Conservation (phyloP, 2,797 vertebrate genomes). For the Lepus oiostolus region DNA sequence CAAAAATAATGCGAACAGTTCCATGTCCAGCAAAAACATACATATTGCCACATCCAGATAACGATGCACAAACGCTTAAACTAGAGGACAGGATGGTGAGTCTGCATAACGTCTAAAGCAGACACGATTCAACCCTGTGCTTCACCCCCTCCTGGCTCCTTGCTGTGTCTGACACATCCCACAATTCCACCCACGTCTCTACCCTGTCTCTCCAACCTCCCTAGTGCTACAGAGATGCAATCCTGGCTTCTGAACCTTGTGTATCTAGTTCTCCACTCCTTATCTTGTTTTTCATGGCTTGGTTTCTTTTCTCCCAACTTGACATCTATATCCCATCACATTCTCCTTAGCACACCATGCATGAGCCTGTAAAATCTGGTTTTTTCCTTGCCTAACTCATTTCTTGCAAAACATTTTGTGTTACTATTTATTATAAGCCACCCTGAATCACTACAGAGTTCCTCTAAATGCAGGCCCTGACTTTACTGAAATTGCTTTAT, state of each 20-base stretch:
- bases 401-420: not conserved
- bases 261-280: not conserved
- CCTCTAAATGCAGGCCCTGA: not conserved
- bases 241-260: not conserved
- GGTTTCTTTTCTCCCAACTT: not conserved
- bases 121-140: not conserved
- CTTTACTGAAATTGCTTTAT: not conserved
- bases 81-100: not conserved
- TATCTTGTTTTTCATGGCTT: not conserved
- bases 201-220: not conserved
- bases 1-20: not conserved
- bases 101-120: not conserved
- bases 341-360: not conserved
- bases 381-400: not conserved
- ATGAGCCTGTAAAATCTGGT: not conserved
- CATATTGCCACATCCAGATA: slow-evolving; percentile 1
- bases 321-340: not conserved
- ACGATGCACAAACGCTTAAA: not conserved
- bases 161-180: not conserved
- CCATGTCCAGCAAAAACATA: not conserved
- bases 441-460: not conserved
- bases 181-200: not conserved
- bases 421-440: not conserved
- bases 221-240: too few species aligned
- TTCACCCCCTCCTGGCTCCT: not conserved